Conservation (phyloP, 2,797 vertebrate genomes). For the Channa striata region DNA sequence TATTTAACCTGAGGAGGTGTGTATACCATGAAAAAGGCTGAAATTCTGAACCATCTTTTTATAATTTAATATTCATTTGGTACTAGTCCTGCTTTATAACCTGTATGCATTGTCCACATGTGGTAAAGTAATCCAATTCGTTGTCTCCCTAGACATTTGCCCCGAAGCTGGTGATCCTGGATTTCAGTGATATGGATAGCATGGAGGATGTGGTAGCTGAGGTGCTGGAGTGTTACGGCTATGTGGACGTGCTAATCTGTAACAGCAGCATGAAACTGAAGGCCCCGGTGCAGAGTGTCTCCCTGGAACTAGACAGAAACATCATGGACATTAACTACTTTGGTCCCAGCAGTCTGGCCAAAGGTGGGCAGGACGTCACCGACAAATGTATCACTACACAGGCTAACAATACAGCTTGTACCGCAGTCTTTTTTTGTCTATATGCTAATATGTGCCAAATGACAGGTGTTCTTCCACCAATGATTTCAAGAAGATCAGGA, state of each 20-base stretch:
- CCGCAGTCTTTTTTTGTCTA: neutral
- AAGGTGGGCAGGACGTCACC: slow-evolving; percentile 82
- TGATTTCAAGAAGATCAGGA: slow-evolving; percentile 93
- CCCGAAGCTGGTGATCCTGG: slow-evolving; percentile 93
- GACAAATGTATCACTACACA: neutral
- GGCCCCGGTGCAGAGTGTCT: slow-evolving; percentile 90
- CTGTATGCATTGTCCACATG: neutral
- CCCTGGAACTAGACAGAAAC: slow-evolving; percentile 93
- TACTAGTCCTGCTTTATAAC: too few species aligned
- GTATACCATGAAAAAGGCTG: too few species aligned
- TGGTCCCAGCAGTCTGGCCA: slow-evolving; percentile 92
- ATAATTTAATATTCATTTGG: too few species aligned
- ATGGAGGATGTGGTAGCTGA: slow-evolving; percentile 89
- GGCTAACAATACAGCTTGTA: neutral
- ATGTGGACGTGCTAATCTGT: slow-evolving; percentile 93
- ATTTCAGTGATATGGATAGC: slow-evolving; percentile 91
- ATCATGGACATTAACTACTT: slow-evolving; percentile 98
- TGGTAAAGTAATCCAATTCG: neutral
- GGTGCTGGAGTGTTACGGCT: slow-evolving; percentile 92
- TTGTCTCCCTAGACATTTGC: slow-evolving; percentile 87
- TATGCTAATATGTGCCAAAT: slow-evolving; percentile 15
- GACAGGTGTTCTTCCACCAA: slow-evolving; percentile 92
- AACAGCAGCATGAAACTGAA: slow-evolving; percentile 95
- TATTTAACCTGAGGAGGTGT: too few species aligned
- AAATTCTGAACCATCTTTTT: too few species aligned